Evolutionary conservation across 2,797 vertebrate genomes (phyloP).

Genomic region (Dendrocincla tyrannina): DNA sequence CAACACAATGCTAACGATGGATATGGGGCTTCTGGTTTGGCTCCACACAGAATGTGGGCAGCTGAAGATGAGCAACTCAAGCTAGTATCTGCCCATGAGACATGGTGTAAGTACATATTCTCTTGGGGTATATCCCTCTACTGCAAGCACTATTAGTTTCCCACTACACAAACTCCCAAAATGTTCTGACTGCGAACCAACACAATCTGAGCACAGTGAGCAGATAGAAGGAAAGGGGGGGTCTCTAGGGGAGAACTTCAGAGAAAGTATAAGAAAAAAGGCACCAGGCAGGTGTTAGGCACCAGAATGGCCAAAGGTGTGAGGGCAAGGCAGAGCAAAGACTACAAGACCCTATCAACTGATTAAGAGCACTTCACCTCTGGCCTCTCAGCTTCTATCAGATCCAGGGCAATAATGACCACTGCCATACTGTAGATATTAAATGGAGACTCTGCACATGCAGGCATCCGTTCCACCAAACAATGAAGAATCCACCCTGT

Average conservation of each 20-base stretch:
- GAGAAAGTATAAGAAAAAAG: not conserved
- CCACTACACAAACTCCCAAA: not conserved
- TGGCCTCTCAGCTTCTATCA: not conserved
- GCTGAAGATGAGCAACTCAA: not conserved
- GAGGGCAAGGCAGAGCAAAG: not conserved
- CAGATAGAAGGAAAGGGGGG: not conserved
- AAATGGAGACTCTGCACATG: not conserved
- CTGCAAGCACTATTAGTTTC: not conserved
- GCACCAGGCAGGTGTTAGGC: not conserved
- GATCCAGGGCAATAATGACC: not conserved
- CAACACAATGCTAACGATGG: not conserved
- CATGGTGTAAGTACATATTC: rapidly evolving
- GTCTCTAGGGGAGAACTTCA: not conserved
- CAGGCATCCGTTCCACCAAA: rapidly evolving
- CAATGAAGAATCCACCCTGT: not conserved
- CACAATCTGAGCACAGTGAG: not conserved
- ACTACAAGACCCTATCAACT: not conserved
- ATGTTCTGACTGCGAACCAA: not conserved
- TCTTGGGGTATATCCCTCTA: not conserved
- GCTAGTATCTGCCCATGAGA: not conserved
- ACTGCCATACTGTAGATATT: not conserved
- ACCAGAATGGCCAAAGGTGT: not conserved
- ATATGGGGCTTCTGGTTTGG: conserved; percentile 8
- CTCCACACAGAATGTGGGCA: not conserved
- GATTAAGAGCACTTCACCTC: not conserved